Evolutionary conservation across 2,113 vertebrate species (phyloP).

Genomic region (Psilopogon haemacephalus): DNA sequence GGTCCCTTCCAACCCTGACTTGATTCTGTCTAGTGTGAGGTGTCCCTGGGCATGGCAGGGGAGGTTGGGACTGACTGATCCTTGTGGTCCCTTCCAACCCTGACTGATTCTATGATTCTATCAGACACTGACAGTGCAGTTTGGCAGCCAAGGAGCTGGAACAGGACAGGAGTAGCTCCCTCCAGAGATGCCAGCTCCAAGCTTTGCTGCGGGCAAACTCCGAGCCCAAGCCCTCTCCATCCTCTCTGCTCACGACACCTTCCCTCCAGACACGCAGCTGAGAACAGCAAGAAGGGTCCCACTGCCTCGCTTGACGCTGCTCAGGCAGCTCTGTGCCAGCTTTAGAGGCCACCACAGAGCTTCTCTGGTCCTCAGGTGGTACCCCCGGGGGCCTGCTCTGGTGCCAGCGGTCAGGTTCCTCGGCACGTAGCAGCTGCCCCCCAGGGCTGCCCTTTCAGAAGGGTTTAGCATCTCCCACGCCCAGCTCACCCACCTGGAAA

Average conservation of each 20-base stretch:
- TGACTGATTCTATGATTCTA: too few relatives aligned
- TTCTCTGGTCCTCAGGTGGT: rapidly evolving
- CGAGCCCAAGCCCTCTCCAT: not conserved
- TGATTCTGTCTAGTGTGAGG: too few relatives aligned
- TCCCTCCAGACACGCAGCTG: not conserved
- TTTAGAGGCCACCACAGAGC: not conserved
- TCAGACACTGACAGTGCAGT: rapidly evolving
- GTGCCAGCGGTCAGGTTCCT: not conserved
- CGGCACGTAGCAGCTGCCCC: not conserved
- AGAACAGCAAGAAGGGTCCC: not conserved
- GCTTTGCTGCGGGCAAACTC: not conserved
- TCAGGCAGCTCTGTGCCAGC: rapidly evolving
- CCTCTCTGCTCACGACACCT: rapidly evolving
- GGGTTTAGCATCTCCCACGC: not conserved
- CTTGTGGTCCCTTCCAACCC: too few relatives aligned
- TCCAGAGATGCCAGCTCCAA: rapidly evolving
- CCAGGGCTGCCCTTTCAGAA: not conserved
- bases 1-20: too few relatives aligned
- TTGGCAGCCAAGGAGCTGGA: not conserved
- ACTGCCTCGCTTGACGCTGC: too few relatives aligned
- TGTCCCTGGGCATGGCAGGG: too few relatives aligned
- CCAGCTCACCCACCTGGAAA: not conserved
- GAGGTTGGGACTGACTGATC: too few relatives aligned
- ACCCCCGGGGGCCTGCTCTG: rapidly evolving
- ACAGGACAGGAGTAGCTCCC: not conserved